These are phyloP conservation scores for Drosophila quadrilineata DNA, from an alignment of 1,140 invertebrate genomes.

Conservation along the genomic window DNA sequence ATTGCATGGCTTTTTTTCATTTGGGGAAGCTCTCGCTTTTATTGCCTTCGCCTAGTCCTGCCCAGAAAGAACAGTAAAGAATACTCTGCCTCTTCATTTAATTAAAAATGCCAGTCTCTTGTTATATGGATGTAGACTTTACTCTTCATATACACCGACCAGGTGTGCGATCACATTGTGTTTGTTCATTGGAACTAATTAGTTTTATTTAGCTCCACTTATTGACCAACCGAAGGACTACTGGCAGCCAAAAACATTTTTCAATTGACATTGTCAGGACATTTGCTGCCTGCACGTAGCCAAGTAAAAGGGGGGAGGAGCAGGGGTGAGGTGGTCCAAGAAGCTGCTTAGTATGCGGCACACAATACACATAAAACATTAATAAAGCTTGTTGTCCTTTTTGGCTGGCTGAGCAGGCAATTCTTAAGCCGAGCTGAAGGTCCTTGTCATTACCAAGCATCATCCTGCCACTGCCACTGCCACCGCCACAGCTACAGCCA, in stretches of 20 bases:
- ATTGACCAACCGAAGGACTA: constrained; percentile 45
- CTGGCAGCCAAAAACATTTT: constrained; percentile 43
- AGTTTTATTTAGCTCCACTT: constrained; percentile 66
- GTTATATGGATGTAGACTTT: neutral
- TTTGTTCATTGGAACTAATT: constrained; percentile 76
- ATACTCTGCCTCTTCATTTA: constrained; percentile 52
- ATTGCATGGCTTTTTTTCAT: constrained; percentile 77
- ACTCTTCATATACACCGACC: constrained; percentile 20
- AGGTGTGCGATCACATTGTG: constrained; percentile 55
- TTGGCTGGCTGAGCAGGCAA: constrained; percentile 45
- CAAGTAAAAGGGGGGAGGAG: no score
- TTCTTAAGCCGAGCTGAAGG: constrained; percentile 36
- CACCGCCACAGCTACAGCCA: neutral
- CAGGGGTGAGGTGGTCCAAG: neutral
- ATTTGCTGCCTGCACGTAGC: constrained; percentile 4
- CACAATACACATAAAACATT: constrained; percentile 79
- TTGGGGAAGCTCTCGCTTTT: neutral
- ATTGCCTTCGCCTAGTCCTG: neutral
- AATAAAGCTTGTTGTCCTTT: constrained; percentile 79
- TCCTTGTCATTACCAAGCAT: constrained; percentile 73
- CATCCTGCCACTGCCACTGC: constrained; percentile 12
- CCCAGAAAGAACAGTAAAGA: no score
- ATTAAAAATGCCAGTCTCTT: constrained; percentile 67
- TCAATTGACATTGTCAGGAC: constrained; percentile 70
- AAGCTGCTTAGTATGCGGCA: constrained; percentile 66